These are phyloP conservation scores for Amblyjoppa proteus DNA, from an alignment of 2,888 invertebrate genomes.

Conservation along the genomic window DNA sequence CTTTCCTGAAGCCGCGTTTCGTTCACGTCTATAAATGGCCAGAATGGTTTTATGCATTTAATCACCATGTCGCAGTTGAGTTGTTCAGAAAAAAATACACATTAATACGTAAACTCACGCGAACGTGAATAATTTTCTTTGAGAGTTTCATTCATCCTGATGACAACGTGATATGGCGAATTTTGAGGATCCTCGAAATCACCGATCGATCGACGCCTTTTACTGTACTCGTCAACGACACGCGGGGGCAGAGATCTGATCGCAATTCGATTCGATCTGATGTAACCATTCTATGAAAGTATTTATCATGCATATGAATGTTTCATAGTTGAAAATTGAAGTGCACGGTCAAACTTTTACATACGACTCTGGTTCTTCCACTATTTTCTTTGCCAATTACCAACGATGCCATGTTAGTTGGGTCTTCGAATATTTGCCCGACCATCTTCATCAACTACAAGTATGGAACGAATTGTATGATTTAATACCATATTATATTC, in stretches of 20 bases:
- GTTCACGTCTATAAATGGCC: conserved; percentile 6
- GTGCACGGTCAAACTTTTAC: neutral
- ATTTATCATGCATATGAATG: neutral
- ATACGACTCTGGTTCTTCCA: conserved; percentile 45
- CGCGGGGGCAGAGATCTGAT: conserved; percentile 53
- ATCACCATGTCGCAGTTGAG: neutral
- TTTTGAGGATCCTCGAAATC: neutral
- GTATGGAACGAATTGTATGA: neutral
- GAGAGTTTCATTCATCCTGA: neutral
- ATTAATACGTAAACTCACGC: conserved; percentile 13
- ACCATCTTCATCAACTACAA: conserved; percentile 24
- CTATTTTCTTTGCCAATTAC: conserved; percentile 23
- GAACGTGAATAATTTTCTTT: neutral
- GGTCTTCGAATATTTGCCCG: conserved; percentile 48
- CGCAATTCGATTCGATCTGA: conserved; percentile 29
- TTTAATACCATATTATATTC: neutral
- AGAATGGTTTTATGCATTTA: neutral
- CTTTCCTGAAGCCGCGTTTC: neutral
- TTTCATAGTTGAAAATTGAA: neutral
- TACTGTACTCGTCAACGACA: conserved; percentile 30
- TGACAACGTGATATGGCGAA: conserved; percentile 54
- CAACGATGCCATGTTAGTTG: conserved; percentile 29
- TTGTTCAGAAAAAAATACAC: neutral
- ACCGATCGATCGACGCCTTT: conserved; percentile 37
- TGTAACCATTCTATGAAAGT: conserved; percentile 50